Evolutionary conservation across 1,140 invertebrate species (phyloP), one percentile per base, ranked within the genome.

Genomic region (Chelonus insularis): DNA sequence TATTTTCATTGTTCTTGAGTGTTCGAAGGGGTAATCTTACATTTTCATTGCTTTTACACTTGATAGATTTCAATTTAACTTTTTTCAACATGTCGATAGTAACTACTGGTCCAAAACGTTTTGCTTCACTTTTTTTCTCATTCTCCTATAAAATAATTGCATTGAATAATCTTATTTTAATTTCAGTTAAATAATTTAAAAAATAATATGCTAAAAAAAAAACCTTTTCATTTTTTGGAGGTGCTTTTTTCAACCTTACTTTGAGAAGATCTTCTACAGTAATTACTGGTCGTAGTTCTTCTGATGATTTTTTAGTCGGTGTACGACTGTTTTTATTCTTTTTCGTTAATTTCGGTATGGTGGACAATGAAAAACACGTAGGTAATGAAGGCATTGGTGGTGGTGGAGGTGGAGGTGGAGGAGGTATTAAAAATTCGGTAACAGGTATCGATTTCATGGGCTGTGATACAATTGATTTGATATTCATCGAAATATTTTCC

Each of bases 181-280:
- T n/a, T n/a, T n/a, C n/a, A n/a, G n/a, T n/a, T n/a, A 52, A 8
- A 36, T 43, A 50, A 45, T 6, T 56, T 25, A 55, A 55, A 23
- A 23, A 39, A 16, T 50, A 48, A 9, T 25, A 50, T 50, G 16
- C 11, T 21, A 50, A 21, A 29, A 52, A 34, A 70, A 75, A 68
- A n/a, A n/a, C n/a, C n/a, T n/a, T n/a, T n/a, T n/a, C n/a, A n/a
- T n/a, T n/a, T n/a, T n/a, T n/a, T n/a, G n/a, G 67, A 2, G 70
- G 67, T 12, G 72, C 73, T 58, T 79, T 78, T 58, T 69, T 78
- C 14, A 79, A 43, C 6, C 71, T 78, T 16, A 79, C 73, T 68
- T 77, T 80, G 16, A 74, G 16, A 18, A 80, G 63, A 68, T 78
- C 77, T 21, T 80, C 75, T 4, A 73, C 69, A 1, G 77, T 80